Evolutionary conservation across 2,797 vertebrate species (phyloP).

Genomic region (Peromyscus eremicus): DNA sequence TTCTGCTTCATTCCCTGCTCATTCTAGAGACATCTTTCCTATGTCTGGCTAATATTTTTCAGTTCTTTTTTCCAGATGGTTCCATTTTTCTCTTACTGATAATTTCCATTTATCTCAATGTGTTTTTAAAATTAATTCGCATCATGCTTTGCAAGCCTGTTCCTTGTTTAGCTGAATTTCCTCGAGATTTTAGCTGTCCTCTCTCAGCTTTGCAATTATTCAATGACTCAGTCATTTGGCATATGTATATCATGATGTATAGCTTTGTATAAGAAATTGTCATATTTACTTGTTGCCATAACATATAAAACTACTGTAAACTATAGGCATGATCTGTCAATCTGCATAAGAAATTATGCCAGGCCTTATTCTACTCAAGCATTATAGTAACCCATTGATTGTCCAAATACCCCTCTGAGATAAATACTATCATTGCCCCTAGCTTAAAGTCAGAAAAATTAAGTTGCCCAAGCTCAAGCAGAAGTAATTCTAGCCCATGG

Average conservation of each 20-base stretch:
- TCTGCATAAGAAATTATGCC: not conserved
- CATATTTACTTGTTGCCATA: slow-evolving; percentile 69
- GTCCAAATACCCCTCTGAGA: not conserved
- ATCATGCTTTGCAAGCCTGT: slow-evolving; percentile 30
- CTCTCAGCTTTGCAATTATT: not conserved
- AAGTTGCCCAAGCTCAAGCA: not conserved
- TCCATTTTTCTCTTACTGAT: slow-evolving; percentile 65
- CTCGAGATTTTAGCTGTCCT: not conserved
- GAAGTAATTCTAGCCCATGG: not conserved
- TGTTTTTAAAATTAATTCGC: slow-evolving; percentile 68
- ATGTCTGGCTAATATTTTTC: slow-evolving; percentile 37
- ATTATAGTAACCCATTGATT: not conserved
- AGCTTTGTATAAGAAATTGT: not conserved
- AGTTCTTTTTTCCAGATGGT: slow-evolving; percentile 67
- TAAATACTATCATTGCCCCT: not conserved
- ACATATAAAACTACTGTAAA: slow-evolving; percentile 63
- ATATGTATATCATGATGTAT: not conserved
- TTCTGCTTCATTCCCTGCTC: slow-evolving; percentile 43
- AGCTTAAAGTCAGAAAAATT: not conserved
- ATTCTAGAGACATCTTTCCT: not conserved
- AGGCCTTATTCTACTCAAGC: not conserved
- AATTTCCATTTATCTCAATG: slow-evolving; percentile 69
- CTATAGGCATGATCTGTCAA: slow-evolving; percentile 22
- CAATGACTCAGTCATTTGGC: not conserved
- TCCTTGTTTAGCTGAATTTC: slow-evolving; percentile 18